A percentile compares a stretch with the other conserved stretches of the same genome.
Evolutionary conservation across 2,888 invertebrate genomes (phyloP).

Genomic region (Orgyia antiqua): DNA sequence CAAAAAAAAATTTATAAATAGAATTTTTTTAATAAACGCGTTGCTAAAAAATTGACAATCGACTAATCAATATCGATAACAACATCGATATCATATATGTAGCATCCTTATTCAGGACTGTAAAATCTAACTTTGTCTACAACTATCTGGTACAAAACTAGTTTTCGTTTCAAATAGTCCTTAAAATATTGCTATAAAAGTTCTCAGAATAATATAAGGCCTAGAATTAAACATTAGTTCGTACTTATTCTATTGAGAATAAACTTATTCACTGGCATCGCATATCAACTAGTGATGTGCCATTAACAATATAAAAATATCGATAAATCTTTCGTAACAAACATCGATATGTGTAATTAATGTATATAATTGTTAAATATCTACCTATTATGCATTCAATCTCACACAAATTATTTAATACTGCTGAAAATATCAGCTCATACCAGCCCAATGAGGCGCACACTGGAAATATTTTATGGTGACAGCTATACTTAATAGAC

Average conservation of each 20-base stretch:
- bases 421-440: conserved; percentile 53
- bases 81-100: neutral
- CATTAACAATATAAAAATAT: conserved; percentile 23
- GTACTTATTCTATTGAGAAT: conserved; percentile 17
- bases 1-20: neutral
- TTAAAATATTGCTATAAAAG: conserved; percentile 1
- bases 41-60: conserved; percentile 10
- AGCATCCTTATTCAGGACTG: neutral
- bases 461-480: conserved; percentile 32
- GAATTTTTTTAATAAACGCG: conserved; percentile 3
- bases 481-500: conserved; percentile 22
- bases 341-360: conserved; percentile 24
- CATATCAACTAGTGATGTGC: conserved; percentile 37
- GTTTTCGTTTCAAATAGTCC: conserved; percentile 1
- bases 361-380: conserved; percentile 20
- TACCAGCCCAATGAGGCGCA: conserved; percentile 30
- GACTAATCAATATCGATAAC: conserved; percentile 3
- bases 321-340: conserved; percentile 14
- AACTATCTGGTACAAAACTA: too few relatives aligned
- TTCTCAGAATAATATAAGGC: conserved; percentile 4
- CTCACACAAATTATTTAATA: conserved; percentile 60
- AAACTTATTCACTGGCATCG: conserved; percentile 47
- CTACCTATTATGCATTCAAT: conserved; percentile 51
- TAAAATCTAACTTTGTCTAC: neutral
- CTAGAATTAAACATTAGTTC: conserved; percentile 19